Base-by-base conservation (phyloP, 2,113 vertebrate genomes). In the Xyrauchen texanus region DNA sequence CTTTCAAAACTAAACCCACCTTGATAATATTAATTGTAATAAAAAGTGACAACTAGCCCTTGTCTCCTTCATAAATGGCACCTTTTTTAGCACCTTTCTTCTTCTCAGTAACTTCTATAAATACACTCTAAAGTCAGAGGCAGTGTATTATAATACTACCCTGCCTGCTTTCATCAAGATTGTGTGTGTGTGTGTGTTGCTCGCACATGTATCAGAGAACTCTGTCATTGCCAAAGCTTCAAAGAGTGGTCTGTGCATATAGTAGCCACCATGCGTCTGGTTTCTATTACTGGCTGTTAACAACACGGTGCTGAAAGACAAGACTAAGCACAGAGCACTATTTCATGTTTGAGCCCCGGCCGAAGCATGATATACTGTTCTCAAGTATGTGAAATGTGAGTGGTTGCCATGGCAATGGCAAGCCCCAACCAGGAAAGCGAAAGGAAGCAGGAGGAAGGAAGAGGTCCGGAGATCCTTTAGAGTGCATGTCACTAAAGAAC, bases 341-440 rank as follows among this genome's bases (percentile, higher is more conserved):
- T 88, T 93, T 90, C 87, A 90, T 90, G 83, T 84, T 85, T 88
- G 86, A 87, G 82, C 87, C 60, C 0, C 44, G 77, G 83, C 65
- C 84, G 87, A 79, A 7, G 75, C 84, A 75, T 86, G 85, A 86
- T 86, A 82, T 2, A 2, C 85, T 63, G 84, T 84, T 86, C 82
- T 77, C 78, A 85, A 91, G 83, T 74, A 87, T 87, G 85, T 82
- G 86, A 83, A 87, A 90, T 65, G 85, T 88, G 87, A 89, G 86
- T 4, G 2, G 94, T 94, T 94, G 88, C 88, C 91, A 90, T 93
- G 89, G 89, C 11, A 84, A 91, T 85, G 44, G 81, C 75, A 87
- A 88, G 79, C 88, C 87, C 70, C 61, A 83, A 83, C 80, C 67
- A 4, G 1, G 80, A 88, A 85, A 44, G 52, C 85, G 89, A 84